Evolutionary conservation across 2,113 vertebrate genomes (phyloP), one percentile per base, ranked within the genome.

Genomic region (Spermophilus dauricus): DNA sequence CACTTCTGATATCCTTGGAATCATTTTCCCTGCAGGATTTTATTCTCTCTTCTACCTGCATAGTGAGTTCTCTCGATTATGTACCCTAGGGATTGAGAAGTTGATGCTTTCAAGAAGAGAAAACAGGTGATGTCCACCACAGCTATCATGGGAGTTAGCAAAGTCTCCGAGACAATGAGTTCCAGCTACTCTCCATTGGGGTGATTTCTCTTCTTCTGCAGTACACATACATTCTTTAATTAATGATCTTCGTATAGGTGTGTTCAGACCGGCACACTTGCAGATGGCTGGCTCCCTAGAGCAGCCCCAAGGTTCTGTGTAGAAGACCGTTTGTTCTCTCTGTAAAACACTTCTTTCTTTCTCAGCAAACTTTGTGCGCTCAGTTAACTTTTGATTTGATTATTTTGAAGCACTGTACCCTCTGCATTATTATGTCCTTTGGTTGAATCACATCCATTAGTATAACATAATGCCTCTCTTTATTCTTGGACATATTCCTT

Each of bases 31-130:
- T 28, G 26, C 2, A n/a, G 17, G 75, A 69, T 17, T 37, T 30
- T 53, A 45, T 82, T 51, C 58, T 84, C 2, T 86, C 53, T 22
- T 53, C 20, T 20, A 13, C 45, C 28, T 67, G 1, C 61, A 34
- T 37, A 24, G 83, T 67, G 61, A 69, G 58, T 72, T 42, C 42
- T 63, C 45, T 53, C 48, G 24, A 14, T 78, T 61, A 28, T 73
- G 17, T 4, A 28, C 83, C 12, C 48, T 69, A 37, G 87, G 73
- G 83, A 94, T 73, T 86, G 89, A 82, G 61, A 93, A 94, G 63
- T 89, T 24, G n/a, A 51, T 73, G 65, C 58, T 67, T 80, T 86
- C 69, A 63, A 86, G 72, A 63, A 86, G 56, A 81, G 14, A 17
- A 58, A 10, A 48, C 69, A 82, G 61, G 72, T 67, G 76, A 91